Conservation (phyloP, 2,797 vertebrate species). For the Alfaro cultratus region DNA sequence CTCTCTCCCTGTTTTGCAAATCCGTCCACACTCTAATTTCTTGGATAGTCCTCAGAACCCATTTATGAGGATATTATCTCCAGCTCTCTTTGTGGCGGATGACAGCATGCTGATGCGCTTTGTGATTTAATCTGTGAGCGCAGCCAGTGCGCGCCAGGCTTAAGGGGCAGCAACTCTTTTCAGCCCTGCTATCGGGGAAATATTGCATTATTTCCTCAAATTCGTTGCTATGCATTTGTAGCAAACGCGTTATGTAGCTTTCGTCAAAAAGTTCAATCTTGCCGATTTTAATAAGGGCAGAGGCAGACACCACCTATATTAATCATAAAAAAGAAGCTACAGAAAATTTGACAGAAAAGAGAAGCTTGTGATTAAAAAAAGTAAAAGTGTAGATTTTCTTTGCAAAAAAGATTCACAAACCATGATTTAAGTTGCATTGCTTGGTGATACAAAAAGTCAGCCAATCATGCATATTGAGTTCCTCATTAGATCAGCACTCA, state of each 20-base stretch:
- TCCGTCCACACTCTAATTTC: conserved; percentile 18
- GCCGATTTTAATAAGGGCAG: conserved; percentile 9
- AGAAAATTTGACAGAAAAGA: conserved; percentile 22
- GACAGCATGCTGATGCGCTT: conserved; percentile 52
- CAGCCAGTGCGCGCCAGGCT: conserved; percentile 29
- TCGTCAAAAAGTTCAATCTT: conserved; percentile 12
- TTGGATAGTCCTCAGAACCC: conserved; percentile 26
- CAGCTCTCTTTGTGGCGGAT: conserved; percentile 45
- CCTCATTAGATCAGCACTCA: not conserved
- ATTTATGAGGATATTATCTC: conserved; percentile 46
- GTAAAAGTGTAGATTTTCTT: not conserved
- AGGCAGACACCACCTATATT: conserved; percentile 13
- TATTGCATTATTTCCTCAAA: not conserved
- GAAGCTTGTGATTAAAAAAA: conserved; percentile 1
- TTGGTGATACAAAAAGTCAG: not conserved
- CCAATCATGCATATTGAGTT: not conserved
- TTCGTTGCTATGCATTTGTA: conserved; percentile 1
- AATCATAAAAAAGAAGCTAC: not conserved
- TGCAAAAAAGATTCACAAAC: not conserved
- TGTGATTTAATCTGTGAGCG: conserved; percentile 39
- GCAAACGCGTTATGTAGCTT: conserved; percentile 1
- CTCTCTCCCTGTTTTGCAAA: conserved; percentile 1
- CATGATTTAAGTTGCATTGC: not conserved
- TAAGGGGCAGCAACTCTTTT: not conserved
- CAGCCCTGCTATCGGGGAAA: conserved; percentile 10